Evolutionary conservation across 2,888 invertebrate genomes (phyloP).

Genomic region (Sesamia inferens): DNA sequence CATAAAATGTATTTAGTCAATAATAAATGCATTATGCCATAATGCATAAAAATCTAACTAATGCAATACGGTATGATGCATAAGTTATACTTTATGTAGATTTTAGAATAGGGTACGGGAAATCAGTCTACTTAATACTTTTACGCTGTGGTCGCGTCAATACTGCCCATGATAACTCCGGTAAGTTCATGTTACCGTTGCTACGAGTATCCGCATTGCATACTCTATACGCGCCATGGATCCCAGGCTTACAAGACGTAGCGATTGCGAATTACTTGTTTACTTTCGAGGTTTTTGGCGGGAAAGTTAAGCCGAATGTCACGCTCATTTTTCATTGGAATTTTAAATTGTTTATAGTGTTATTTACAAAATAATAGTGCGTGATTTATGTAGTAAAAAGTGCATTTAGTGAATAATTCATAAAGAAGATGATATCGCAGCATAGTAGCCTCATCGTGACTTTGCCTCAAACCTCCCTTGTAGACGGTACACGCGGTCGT

Average conservation of each 20-base stretch:
- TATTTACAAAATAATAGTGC: too few species aligned
- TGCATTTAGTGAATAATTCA: too few species aligned
- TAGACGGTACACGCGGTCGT: too few species aligned
- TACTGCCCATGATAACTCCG: neutral
- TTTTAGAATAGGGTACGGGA: neutral
- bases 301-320: too few species aligned
- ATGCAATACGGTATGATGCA: neutral
- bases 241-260: neutral
- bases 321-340: too few species aligned
- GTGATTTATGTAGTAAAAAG: too few species aligned
- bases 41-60: too few species aligned
- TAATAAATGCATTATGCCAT: neutral
- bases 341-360: too few species aligned
- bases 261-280: conserved; percentile 10
- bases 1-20: neutral
- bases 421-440: too few species aligned
- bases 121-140: conserved; percentile 2
- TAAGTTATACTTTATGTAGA: neutral
- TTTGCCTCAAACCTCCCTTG: too few species aligned
- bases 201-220: neutral
- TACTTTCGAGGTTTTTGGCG: neutral
- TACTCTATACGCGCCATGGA: neutral
- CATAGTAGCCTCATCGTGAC: too few species aligned
- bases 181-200: neutral
- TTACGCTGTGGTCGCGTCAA: neutral